Base-by-base conservation (phyloP, 2,888 invertebrate species). In the Parascotia fuliginaria region DNA sequence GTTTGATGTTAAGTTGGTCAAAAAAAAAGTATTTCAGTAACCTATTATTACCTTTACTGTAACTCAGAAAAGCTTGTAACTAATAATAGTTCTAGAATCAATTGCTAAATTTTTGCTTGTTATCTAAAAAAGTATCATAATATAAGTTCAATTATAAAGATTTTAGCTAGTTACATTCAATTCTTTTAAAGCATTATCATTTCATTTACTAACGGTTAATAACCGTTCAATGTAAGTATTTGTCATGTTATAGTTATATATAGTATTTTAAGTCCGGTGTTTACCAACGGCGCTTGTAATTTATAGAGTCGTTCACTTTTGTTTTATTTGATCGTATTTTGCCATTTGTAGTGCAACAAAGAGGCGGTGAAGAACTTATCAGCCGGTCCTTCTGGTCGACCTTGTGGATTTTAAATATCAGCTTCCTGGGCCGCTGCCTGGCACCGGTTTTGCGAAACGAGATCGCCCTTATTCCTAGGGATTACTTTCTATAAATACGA, bases 401-500 rank as follows among this genome's bases (percentile, higher is more conserved):
- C 89, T 89, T 77, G 88, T 64, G 67, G 59, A 68, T 75, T 69
- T 71, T 82, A 83, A 87, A 88, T 85, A 85, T 64, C 87, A 87
- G 77, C 85, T 87, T 89, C 89, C 88, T 83, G 85, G 73, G 77
- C 67, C 62, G 65, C 65, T 65, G 70, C 70, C 72, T 79, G 84
- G 84, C 85, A 87, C 87, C 84, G 87, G 88, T 87, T 87, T 77
- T 52, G 42, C 65, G 63, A 64, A 84, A 85, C 79, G 66, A 82
- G 81, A 83, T 83, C 81, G 80, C 84, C 78, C 84, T 84, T 86
- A 83, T 62, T 73, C 81, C 79, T 79, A 66, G 68, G 72, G 61
- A 79, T 70, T 64, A 74, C 72, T 82, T 81, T 81, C 75, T 87
- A 88, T 90, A 91, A 85, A 90, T 87, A 88, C 78, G 62, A 69